These are phyloP conservation scores for Luehdorfia chinensis DNA, from an alignment of 1,140 invertebrate species.

Conservation along the genomic window DNA sequence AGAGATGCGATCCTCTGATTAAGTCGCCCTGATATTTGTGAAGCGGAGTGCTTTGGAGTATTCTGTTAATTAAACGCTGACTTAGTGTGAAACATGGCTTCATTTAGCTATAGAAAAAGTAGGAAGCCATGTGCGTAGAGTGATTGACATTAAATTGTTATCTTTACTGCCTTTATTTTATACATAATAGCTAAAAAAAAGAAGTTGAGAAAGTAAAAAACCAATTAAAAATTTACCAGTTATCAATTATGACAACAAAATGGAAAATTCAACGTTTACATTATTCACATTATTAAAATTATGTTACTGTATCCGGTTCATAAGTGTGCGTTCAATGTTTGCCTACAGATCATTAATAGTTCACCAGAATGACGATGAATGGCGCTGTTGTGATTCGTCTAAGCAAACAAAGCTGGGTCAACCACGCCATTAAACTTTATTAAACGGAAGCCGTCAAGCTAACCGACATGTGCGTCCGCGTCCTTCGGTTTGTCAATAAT, in stretches of 20 bases:
- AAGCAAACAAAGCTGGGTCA: slow-evolving; percentile 72
- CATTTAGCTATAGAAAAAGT: slow-evolving; percentile 13
- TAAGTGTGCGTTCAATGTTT: no score
- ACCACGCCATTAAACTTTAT: slow-evolving; percentile 71
- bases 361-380: slow-evolving; percentile 61
- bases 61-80: slow-evolving; percentile 61
- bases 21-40: slow-evolving; percentile 62
- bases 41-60: slow-evolving; percentile 41
- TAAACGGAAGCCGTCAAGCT: slow-evolving; percentile 66
- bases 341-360: slow-evolving; percentile 56
- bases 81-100: slow-evolving; percentile 26
- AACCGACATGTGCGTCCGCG: slow-evolving; percentile 47
- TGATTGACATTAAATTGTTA: slow-evolving; percentile 10
- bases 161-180: slow-evolving; percentile 6
- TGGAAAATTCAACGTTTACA: no score
- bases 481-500: slow-evolving; percentile 64
- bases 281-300: no score
- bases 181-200: neutral
- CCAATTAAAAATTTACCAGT: neutral
- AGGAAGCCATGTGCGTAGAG: slow-evolving; percentile 3
- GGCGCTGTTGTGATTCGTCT: slow-evolving; percentile 59
- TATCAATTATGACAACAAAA: no score
- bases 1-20: slow-evolving; percentile 75
- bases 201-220: neutral
- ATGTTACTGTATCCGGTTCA: no score